Evolutionary conservation across 2,797 vertebrate genomes (phyloP).

Genomic region (Microchirus variegatus): DNA sequence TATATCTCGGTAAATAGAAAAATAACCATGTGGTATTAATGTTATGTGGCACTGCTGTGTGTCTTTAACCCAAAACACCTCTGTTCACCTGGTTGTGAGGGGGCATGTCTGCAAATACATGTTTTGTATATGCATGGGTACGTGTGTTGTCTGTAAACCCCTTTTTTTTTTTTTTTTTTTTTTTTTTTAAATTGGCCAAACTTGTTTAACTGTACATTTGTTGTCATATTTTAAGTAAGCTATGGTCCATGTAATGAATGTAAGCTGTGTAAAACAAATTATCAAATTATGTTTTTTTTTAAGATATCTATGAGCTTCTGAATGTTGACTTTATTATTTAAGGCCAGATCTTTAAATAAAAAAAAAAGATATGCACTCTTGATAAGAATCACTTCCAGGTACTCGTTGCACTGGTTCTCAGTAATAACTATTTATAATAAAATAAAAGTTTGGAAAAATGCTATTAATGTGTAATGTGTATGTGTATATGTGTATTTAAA

Average conservation of each 20-base stretch:
- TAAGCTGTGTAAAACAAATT: background rate
- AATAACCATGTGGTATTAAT: constrained; percentile 13
- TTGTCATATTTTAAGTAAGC: constrained; percentile 6
- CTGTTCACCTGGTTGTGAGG: constrained; percentile 41
- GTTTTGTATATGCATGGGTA: background rate
- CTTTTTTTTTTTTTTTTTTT: too few relatives aligned
- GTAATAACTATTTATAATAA: too few relatives aligned
- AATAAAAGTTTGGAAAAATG: too few relatives aligned
- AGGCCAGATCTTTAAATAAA: constrained; percentile 26
- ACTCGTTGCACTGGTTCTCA: too few relatives aligned
- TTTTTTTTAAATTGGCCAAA: constrained; percentile 23
- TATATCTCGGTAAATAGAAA: constrained; percentile 15
- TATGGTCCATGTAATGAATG: constrained; percentile 14
- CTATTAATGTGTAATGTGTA: too few relatives aligned
- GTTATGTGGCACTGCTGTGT: constrained; percentile 1
- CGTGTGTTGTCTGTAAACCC: constrained; percentile 4
- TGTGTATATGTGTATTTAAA: too few relatives aligned
- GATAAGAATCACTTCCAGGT: background rate
- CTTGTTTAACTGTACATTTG: constrained; percentile 16
- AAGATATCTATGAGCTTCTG: constrained; percentile 1
- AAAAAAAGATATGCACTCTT: constrained; percentile 2
- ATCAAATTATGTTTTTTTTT: background rate
- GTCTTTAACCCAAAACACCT: constrained; percentile 4
- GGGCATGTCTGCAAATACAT: constrained; percentile 7
- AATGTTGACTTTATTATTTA: constrained; percentile 18